Evolutionary conservation across 2,113 vertebrate genomes (phyloP), one percentile per base, ranked within the genome.

Genomic region (Alaudala cheleensis): DNA sequence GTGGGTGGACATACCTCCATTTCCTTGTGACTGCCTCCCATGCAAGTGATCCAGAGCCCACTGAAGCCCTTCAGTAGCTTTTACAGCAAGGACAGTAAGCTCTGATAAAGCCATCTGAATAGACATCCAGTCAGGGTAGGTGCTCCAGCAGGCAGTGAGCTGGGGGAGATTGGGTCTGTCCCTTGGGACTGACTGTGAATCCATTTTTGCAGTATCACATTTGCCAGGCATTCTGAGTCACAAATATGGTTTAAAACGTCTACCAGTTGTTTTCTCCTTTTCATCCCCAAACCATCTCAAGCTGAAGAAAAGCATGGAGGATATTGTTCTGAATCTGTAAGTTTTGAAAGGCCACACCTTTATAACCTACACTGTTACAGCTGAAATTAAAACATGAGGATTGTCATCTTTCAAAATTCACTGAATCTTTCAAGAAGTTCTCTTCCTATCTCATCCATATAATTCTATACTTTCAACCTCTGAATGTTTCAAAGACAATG

Each of bases 171-270:
- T 47, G 26, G 40, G 24, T 60, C 9, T 34, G 11, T 18, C 12
- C 5, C 65, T 67, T 29, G 44, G 51, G 29, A 58, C 26, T 26
- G 31, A 14, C 28, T 39, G 25, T 20, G 12, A 28, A 65, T 33
- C 23, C 22, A 9, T 4, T 86, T 71, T 20, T 8, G 4, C 29
- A 28, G 42, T 16, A 45, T 31, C n/a, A 40, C 15, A 4, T 8
- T 29, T 39, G 26, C 15, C 2, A 12, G 37, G 7, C 10, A 1
- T 2, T 1, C 4, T 39, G 12, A 15, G 1, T 21, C 60, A 84
- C n/a, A 70, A 61, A 8, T 17, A n/a, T 15, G 12, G 50, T 40
- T 47, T 56, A 76, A 80, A 87, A 44, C 5, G 5, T 6, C 60
- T 58, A 25, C 47, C 23, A 40, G 31, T 40, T 31, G 3, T 33